Evolutionary conservation across 23 tunicate species (phyloP).

Genomic region (Styela plicata): DNA sequence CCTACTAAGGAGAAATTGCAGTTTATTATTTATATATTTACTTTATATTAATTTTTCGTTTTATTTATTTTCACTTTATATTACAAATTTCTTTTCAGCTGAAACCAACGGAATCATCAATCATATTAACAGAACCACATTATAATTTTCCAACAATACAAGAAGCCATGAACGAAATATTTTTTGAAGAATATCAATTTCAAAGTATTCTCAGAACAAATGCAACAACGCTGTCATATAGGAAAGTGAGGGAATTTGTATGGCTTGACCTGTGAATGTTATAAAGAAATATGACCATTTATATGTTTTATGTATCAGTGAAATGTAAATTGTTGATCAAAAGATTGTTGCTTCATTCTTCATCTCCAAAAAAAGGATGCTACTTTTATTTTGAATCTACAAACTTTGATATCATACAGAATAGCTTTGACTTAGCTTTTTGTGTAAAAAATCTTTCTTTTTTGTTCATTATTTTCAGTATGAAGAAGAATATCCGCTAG

Average conservation of each 20-base stretch:
- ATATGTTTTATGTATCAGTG: no score
- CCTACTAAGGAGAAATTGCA: neutral
- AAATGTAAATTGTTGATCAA: no score
- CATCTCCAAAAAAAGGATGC: no score
- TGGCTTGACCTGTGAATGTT: no score
- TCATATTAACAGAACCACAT: conserved; percentile 93
- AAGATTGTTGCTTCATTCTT: no score
- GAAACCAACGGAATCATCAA: conserved; percentile 48
- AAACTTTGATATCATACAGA: no score
- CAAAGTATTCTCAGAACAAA: conserved; percentile 75
- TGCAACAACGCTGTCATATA: conserved; percentile 63
- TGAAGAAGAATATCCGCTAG: conserved; percentile 45
- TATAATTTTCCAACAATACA: conserved; percentile 82
- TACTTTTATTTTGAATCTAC: no score
- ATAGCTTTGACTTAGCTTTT: no score
- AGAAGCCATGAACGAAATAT: conserved; percentile 92
- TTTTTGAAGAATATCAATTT: conserved; percentile 97
- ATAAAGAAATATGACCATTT: no score
- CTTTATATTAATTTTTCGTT: neutral
- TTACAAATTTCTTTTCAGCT: conserved; percentile 38
- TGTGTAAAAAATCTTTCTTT: no score
- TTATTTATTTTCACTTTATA: neutral
- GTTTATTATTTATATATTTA: no score
- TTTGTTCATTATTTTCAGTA: conserved; percentile 32
- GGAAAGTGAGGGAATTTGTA: no score